Conservation (phyloP, 2,113 vertebrate species). For the Antechinus stuartii region DNA sequence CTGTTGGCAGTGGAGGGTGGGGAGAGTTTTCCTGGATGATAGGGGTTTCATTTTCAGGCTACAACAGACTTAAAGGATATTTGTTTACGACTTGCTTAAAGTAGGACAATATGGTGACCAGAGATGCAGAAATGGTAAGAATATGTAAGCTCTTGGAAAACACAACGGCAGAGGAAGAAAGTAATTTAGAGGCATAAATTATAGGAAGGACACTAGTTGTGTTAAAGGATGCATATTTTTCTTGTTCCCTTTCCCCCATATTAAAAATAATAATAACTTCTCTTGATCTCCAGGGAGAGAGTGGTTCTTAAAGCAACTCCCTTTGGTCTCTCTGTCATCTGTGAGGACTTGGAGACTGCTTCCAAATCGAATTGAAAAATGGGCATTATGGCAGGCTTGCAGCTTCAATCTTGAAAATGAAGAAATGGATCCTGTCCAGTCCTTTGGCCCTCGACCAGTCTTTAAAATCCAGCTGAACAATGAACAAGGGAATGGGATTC, state of each 20-base stretch:
- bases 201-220: conserved; percentile 60
- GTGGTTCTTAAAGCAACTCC: conserved; percentile 75
- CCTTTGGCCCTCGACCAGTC: conserved; percentile 95
- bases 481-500: conserved; percentile 90
- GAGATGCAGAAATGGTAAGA: conserved; percentile 34
- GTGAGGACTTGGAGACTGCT: conserved; percentile 82
- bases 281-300: conserved; percentile 70
- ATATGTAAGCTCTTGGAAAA: conserved; percentile 12
- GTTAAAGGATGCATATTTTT: conserved; percentile 49
- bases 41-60: conserved; percentile 72
- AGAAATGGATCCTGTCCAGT: conserved; percentile 93
- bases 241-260: neutral
- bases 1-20: conserved; percentile 63
- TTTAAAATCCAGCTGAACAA: conserved; percentile 95
- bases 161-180: conserved; percentile 46
- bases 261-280: conserved; percentile 72
- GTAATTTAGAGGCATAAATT: conserved; percentile 53
- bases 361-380: conserved; percentile 86
- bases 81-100: conserved; percentile 57
- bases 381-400: conserved; percentile 88
- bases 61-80: conserved; percentile 59
- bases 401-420: conserved; percentile 89
- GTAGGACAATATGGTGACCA: conserved; percentile 70
- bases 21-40: conserved; percentile 57
- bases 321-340: conserved; percentile 83